A percentile compares a stretch with the other conserved stretches of the same genome.
phyloP scores from a whole-genome alignment of 2,113 vertebrate species.

The Lontra canadensis region DNA sequence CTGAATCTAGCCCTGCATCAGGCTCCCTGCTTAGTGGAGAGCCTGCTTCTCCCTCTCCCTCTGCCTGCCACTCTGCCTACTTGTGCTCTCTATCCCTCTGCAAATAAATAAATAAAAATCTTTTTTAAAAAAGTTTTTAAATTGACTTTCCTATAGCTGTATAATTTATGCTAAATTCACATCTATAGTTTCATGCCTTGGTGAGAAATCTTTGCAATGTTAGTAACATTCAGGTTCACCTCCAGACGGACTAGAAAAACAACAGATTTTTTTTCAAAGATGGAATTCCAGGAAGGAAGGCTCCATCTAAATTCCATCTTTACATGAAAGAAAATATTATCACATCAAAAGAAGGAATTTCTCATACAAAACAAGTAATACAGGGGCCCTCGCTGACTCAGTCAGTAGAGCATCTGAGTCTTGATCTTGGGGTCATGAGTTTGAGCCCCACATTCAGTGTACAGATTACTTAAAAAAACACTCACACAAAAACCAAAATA shows the following conservation, averaged over 20 bases:
- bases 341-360: background rate
- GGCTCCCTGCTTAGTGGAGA: no score
- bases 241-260: background rate
- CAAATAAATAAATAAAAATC: no score
- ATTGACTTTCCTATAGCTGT: background rate
- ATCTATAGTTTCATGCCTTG: background rate
- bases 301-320: background rate
- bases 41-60: no score
- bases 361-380: background rate
- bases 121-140: background rate
- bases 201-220: background rate
- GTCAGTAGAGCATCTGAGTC: background rate
- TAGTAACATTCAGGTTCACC: background rate
- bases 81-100: no score
- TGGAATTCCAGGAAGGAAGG: background rate
- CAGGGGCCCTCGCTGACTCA: background rate
- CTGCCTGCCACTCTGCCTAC: no score
- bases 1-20: no score
- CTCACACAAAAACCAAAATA: background rate
- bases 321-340: constrained; percentile 23
- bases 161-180: background rate
- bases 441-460: background rate
- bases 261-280: background rate
- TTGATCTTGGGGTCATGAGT: background rate
- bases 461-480: background rate